Percentiles rank a stretch among this genome's conserved stretches.
Evolutionary conservation across 2,113 vertebrate genomes (phyloP).

Genomic region (Hippoglossus stenolepis): DNA sequence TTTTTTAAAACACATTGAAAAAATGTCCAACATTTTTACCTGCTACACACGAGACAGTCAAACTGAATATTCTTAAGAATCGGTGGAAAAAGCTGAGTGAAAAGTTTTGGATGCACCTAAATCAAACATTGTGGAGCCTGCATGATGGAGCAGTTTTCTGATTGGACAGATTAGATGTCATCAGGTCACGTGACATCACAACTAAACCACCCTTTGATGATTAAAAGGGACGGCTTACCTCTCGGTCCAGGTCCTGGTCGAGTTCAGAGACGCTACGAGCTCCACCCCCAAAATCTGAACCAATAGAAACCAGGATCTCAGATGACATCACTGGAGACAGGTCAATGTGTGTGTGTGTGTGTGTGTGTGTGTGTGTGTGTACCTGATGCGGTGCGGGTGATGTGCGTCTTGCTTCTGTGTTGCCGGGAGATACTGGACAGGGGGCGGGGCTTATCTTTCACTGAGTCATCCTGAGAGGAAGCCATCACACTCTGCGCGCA

Average conservation of each 20-base stretch:
- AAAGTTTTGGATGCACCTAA: too few relatives aligned
- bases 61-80: background rate
- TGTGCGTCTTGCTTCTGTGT: conserved; percentile 89
- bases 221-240: conserved; percentile 79
- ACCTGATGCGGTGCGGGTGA: conserved; percentile 94
- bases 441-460: conserved; percentile 84
- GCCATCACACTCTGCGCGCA: conserved; percentile 85
- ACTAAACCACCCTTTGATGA: too few relatives aligned
- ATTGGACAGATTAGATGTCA: too few relatives aligned
- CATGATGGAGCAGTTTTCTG: too few relatives aligned
- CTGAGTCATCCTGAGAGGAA: conserved; percentile 87
- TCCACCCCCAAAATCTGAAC: conserved; percentile 85
- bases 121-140: too few relatives aligned
- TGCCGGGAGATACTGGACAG: conserved; percentile 86
- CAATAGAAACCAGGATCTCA: background rate
- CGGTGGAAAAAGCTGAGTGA: too few relatives aligned
- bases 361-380: conserved; percentile 31
- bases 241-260: conserved; percentile 93
- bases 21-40: too few relatives aligned
- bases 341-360: background rate
- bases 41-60: too few relatives aligned
- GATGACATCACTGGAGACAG: background rate
- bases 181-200: background rate
- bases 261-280: conserved; percentile 87
- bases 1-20: too few relatives aligned